These are phyloP conservation scores for Calameuta pallipes DNA, from an alignment of 2,888 invertebrate species.

Conservation along the genomic window DNA sequence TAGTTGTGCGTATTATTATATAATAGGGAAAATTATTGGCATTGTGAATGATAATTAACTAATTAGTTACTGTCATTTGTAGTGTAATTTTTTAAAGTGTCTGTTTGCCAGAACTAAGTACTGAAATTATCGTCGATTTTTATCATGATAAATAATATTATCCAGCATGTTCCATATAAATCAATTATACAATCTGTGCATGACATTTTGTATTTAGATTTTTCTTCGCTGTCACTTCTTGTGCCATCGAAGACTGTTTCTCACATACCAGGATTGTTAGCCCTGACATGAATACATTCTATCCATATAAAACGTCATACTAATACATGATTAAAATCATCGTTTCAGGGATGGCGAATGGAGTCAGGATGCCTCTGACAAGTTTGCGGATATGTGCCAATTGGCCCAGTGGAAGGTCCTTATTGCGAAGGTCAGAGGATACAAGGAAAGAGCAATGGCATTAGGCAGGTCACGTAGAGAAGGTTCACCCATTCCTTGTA, in stretches of 20 bases:
- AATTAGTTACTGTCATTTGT: neutral
- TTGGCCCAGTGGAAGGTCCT: conserved; percentile 85
- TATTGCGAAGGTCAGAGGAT: conserved; percentile 80
- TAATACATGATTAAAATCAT: neutral
- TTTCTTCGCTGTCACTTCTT: neutral
- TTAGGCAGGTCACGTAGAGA: conserved; percentile 69
- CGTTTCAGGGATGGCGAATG: conserved; percentile 53
- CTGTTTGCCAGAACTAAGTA: neutral
- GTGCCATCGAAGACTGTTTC: neutral
- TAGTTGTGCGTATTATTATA: neutral
- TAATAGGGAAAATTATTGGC: neutral
- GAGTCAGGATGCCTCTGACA: conserved; percentile 44
- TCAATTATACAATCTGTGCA: neutral
- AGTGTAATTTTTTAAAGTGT: neutral
- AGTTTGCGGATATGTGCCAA: conserved; percentile 56
- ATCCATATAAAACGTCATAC: neutral
- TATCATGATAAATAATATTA: neutral
- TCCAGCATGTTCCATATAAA: neutral
- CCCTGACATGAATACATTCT: neutral
- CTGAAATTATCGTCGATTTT: neutral
- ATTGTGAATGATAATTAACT: neutral
- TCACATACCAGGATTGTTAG: neutral
- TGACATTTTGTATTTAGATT: neutral
- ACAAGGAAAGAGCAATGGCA: conserved; percentile 69
- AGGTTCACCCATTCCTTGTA: conserved; percentile 80